Evolutionary conservation across 2,888 invertebrate genomes (phyloP).

Genomic region (Noctua pronuba): DNA sequence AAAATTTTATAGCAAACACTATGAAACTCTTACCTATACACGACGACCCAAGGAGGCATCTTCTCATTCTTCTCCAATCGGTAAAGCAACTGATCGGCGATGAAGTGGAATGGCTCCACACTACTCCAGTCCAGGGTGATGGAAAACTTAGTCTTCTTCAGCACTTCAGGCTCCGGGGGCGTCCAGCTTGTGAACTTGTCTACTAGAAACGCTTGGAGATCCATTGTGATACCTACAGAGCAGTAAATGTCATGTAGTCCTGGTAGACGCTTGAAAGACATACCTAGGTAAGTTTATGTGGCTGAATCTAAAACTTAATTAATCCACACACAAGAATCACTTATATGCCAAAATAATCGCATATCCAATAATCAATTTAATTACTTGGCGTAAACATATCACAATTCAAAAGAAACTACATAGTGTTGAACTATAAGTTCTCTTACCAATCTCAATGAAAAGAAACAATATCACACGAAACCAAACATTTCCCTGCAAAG

Average conservation of each 20-base stretch:
- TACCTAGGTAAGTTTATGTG: not conserved
- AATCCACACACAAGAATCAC: not conserved
- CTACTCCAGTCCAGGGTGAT: conserved; percentile 77
- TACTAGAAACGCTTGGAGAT: conserved; percentile 73
- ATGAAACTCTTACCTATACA: conserved; percentile 84
- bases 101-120: conserved; percentile 73
- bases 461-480: conserved; percentile 6
- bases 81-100: conserved; percentile 76
- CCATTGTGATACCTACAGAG: conserved; percentile 45
- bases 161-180: conserved; percentile 76
- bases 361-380: not conserved
- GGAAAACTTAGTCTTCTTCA: conserved; percentile 71
- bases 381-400: not conserved
- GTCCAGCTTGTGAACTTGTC: conserved; percentile 75
- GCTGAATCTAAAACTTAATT: not conserved
- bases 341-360: not conserved
- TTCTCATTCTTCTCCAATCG: conserved; percentile 83
- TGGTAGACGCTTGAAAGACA: not conserved
- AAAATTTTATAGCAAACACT: conserved; percentile 59
- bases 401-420: not conserved
- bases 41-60: conserved; percentile 82
- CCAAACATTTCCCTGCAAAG: not conserved
- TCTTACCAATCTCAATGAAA: not conserved
- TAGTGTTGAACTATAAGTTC: not conserved
- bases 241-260: conserved; percentile 1